These are phyloP conservation scores for Cyrtodaria siliqua DNA, from an alignment of 2,888 invertebrate genomes.

Conservation along the genomic window DNA sequence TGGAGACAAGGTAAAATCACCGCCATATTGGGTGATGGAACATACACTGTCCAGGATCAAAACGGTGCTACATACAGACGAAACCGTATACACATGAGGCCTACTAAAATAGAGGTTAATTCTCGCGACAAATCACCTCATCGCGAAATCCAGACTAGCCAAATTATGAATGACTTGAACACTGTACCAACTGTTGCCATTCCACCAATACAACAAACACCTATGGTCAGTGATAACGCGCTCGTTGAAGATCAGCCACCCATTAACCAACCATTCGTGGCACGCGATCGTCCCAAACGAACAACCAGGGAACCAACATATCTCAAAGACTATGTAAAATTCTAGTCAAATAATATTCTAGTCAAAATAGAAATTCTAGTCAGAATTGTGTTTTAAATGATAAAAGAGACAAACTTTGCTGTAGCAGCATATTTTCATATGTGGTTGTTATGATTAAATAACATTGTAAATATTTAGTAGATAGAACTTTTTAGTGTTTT, in stretches of 20 bases:
- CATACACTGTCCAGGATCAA: not conserved
- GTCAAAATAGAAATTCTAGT: too few relatives aligned
- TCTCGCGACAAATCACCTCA: conserved; percentile 23
- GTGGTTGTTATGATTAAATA: too few relatives aligned
- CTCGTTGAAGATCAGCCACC: conserved; percentile 8
- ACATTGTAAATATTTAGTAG: too few relatives aligned
- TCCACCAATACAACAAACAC: too few relatives aligned
- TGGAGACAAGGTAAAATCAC: conserved; percentile 13
- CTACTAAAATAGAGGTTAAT: conserved; percentile 11
- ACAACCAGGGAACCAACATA: conserved; percentile 12
- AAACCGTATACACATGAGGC: conserved; percentile 35
- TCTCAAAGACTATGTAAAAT: conserved; percentile 26
- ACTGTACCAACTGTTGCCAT: not conserved
- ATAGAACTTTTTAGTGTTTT: too few relatives aligned
- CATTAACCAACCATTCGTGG: not conserved
- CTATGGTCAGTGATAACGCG: not conserved
- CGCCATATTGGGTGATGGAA: conserved; percentile 11
- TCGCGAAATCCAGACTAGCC: not conserved
- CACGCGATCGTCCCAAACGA: conserved; percentile 11
- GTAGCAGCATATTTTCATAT: too few relatives aligned
- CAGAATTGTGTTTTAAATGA: too few relatives aligned
- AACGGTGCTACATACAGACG: conserved; percentile 24
- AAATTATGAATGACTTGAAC: not conserved
- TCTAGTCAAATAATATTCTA: too few relatives aligned
- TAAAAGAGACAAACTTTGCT: too few relatives aligned